Conservation (phyloP, 2,113 vertebrate genomes). For the Phyllopteryx taeniolatus region DNA sequence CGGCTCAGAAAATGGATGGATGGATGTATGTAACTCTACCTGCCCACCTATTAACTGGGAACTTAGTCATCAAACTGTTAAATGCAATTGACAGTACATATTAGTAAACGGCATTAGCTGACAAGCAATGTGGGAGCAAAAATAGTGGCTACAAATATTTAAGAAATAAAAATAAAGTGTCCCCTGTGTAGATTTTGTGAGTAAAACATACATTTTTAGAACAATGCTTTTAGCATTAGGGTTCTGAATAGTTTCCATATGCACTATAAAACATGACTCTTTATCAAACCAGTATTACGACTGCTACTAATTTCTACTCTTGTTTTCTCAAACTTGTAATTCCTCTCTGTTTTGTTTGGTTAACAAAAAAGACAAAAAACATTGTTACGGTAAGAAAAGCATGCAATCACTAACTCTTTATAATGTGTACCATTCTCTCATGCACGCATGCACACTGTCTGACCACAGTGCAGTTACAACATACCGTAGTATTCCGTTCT, state of each 20-base stretch:
- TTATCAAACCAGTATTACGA: slow-evolving; percentile 30
- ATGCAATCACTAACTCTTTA: slow-evolving; percentile 60
- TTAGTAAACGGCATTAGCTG: neutral
- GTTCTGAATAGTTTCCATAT: neutral
- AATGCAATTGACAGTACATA: neutral
- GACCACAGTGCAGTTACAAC: slow-evolving; percentile 61
- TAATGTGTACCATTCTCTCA: slow-evolving; percentile 63
- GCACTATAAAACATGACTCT: neutral
- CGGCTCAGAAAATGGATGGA: no score
- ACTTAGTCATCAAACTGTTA: neutral
- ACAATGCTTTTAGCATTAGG: neutral
- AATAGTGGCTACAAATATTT: neutral
- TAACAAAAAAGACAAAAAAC: slow-evolving; percentile 61
- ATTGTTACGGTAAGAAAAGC: slow-evolving; percentile 67
- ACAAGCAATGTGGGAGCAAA: neutral
- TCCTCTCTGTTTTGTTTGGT: slow-evolving; percentile 56
- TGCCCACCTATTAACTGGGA: no score
- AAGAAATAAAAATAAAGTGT: neutral
- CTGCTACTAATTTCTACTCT: slow-evolving; percentile 56
- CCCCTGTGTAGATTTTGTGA: neutral
- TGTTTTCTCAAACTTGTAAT: slow-evolving; percentile 62
- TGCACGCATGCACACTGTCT: slow-evolving; percentile 69
- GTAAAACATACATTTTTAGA: neutral
- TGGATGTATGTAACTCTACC: no score
- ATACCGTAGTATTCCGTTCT: slow-evolving; percentile 70